Percentiles rank a stretch among this genome's conserved stretches.
Evolutionary conservation across 1,140 invertebrate genomes (phyloP).

Genomic region (Eupeodes corollae): DNA sequence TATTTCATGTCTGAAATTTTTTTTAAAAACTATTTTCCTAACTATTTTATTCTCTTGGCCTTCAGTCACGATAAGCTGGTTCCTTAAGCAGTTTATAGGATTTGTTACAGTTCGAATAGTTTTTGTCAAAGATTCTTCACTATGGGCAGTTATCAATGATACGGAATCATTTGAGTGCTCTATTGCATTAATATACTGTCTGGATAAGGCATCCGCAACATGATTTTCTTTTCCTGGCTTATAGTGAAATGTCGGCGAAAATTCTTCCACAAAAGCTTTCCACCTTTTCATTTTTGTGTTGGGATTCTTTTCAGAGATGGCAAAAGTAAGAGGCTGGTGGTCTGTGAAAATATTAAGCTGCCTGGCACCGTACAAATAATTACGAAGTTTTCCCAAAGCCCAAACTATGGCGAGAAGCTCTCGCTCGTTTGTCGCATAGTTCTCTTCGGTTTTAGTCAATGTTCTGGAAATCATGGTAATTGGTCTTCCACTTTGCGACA

Average conservation of each 20-base stretch:
- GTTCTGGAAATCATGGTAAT: too few relatives aligned
- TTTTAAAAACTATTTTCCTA: neutral
- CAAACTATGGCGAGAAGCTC: constrained; percentile 8
- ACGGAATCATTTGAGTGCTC: neutral
- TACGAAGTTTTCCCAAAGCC: constrained; percentile 5
- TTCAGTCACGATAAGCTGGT: neutral
- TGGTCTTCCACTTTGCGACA: constrained; percentile 24
- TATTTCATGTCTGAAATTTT: neutral
- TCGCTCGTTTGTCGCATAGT: constrained; percentile 8
- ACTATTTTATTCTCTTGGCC: too few relatives aligned
- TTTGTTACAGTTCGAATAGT: neutral
- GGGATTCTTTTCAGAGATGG: too few relatives aligned
- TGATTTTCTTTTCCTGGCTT: too few relatives aligned
- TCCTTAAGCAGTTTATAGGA: neutral
- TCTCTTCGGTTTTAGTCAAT: constrained; percentile 1
- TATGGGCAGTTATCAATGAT: neutral
- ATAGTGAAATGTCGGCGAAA: neutral
- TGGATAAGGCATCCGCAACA: neutral
- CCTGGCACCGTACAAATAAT: constrained; percentile 4
- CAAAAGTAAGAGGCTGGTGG: too few relatives aligned
- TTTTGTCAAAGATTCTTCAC: neutral
- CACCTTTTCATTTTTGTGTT: too few relatives aligned
- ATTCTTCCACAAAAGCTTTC: too few relatives aligned
- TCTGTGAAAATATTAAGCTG: constrained; percentile 5
- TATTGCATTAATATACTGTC: constrained; percentile 1